phyloP scores from a whole-genome alignment of 2,113 vertebrate genomes.

The Chamaetylas fuelleborni region DNA sequence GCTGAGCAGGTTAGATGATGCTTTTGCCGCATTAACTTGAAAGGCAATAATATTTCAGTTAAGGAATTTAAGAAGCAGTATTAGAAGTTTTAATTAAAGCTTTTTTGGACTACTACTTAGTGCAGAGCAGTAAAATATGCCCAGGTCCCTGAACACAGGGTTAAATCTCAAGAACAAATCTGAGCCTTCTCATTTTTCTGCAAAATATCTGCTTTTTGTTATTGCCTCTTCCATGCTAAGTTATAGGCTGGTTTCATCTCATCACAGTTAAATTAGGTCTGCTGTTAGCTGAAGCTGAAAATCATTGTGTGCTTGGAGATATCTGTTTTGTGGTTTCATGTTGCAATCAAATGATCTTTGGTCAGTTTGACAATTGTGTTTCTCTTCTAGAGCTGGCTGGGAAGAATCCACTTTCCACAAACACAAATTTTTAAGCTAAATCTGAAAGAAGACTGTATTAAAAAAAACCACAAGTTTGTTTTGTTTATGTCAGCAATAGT shows the following conservation, averaged over 20 bases:
- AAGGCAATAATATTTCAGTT: neutral
- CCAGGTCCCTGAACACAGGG: neutral
- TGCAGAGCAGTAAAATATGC: neutral
- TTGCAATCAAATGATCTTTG: neutral
- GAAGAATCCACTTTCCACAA: neutral
- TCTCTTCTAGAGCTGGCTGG: neutral
- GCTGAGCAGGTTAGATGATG: neutral
- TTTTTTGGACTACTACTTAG: neutral
- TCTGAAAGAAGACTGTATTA: neutral
- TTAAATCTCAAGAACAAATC: neutral
- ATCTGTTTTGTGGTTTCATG: neutral
- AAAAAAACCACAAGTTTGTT: neutral
- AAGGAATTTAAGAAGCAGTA: neutral
- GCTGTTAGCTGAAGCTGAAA: neutral
- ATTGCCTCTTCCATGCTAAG: neutral
- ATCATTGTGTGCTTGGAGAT: neutral
- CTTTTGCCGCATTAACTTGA: neutral
- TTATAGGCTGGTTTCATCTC: neutral
- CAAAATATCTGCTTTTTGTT: neutral
- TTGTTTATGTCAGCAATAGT: neutral
- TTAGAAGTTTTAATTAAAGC: neutral
- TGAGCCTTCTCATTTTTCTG: neutral
- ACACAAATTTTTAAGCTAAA: neutral
- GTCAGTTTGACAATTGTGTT: neutral
- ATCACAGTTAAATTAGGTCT: neutral